Evolutionary conservation across 1,140 invertebrate genomes (phyloP).

Genomic region (Macrobrachium rosenbergii): DNA sequence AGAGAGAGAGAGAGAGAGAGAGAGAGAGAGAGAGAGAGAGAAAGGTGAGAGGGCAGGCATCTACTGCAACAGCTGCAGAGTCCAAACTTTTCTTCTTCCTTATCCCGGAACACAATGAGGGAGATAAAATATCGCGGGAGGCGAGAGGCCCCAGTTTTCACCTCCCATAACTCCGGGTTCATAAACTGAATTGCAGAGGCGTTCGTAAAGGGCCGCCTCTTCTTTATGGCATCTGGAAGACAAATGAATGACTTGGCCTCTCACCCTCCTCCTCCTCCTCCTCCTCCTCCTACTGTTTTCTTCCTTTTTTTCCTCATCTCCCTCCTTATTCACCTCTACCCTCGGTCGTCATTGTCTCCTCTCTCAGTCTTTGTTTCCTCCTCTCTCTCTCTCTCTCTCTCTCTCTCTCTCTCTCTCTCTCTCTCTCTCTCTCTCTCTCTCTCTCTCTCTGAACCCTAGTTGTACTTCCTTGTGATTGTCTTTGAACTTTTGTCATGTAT

Average conservation of each 20-base stretch:
- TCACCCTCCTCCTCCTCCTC: not conserved
- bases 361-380: not conserved
- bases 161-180: no score
- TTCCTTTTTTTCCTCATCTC: not conserved
- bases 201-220: not conserved
- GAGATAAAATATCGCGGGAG: no score
- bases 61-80: no score
- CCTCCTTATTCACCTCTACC: not conserved
- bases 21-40: no score
- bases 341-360: not conserved
- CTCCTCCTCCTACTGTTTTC: not conserved
- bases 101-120: no score
- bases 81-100: no score
- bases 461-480: not conserved
- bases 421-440: slow-evolving; percentile 1
- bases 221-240: not conserved
- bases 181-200: no score
- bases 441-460: no score
- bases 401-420: slow-evolving; percentile 1
- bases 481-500: not conserved
- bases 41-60: no score
- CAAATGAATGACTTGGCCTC: not conserved
- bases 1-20: no score
- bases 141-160: no score
- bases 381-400: not conserved